Evolutionary conservation across 2,797 vertebrate species (phyloP), one percentile per base, ranked within the genome.

Genomic region (Dicrostonyx torquatus): DNA sequence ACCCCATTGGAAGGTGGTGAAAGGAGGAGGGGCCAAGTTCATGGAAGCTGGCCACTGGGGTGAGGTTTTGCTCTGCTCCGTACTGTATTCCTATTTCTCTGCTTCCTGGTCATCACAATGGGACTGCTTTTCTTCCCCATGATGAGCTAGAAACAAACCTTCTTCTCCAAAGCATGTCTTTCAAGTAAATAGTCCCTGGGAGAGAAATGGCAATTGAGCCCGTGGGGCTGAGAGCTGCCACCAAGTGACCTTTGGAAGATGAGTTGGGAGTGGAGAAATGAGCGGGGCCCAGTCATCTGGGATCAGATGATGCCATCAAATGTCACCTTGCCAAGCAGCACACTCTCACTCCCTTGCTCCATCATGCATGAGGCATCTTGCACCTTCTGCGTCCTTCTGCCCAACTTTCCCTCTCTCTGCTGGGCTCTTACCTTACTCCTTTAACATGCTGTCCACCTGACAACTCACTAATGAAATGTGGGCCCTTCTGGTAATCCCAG

Each of bases 201-300:
- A 73, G 3, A 26, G 58, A 50, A 73, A 87, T 43, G 58, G 11
- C 62, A 20, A 73, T 43, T 55, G 26, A 97, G 62, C 5, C 94
- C 50, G 68, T 87, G 64, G 31, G 26, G 17, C 10, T 18, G 87
- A 96, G 83, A 9, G 45, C 96, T 94, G 75, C 93, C 94, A 89
- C 75, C 78, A 97, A 79, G 55, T 34, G 93, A 40, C 31, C 77
- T 96, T 48, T 86, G 77, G 76, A 97, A 79, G 84, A 22, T 5
- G 6, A 68, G 85, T 26, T 53, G 26, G 31, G 14, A 60, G 29
- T 9, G 55, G 72, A 45, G 24, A 55, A 37, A 34, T 37, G 48
- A 24, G 53, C 60, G 48, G 60, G 1, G 20, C 14, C 18, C 60
- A 92, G 43, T 13, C 17, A 88, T 4, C 4, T 43, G 17, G 17